phyloP scores from a whole-genome alignment of 2,113 vertebrate genomes.

The Pachyramphus minor region DNA sequence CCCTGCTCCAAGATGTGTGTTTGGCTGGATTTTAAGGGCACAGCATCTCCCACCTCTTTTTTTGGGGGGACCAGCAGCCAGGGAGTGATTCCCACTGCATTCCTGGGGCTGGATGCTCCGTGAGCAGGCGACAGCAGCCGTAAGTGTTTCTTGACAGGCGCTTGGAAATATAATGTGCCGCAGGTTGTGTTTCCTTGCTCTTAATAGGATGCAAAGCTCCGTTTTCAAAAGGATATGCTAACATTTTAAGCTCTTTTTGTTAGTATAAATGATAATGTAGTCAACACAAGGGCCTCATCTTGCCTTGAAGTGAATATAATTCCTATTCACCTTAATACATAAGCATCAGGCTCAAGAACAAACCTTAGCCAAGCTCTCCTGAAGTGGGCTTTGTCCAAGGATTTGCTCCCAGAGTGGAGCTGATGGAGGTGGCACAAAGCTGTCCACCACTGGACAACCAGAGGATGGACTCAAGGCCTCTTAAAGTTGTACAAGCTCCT shows the following conservation, averaged over 20 bases:
- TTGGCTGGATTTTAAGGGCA: neutral
- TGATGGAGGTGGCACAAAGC: neutral
- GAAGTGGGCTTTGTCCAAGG: neutral
- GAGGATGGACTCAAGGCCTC: neutral
- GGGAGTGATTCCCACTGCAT: conserved; percentile 8
- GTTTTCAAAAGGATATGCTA: conserved; percentile 70
- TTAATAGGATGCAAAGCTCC: conserved; percentile 68
- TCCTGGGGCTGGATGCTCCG: conserved; percentile 15
- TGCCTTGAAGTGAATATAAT: conserved; percentile 55
- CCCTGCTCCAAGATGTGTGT: neutral
- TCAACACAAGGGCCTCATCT: conserved; percentile 63
- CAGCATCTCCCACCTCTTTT: neutral
- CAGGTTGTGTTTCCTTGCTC: conserved; percentile 55
- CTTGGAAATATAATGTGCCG: conserved; percentile 28
- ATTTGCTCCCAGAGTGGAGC: neutral
- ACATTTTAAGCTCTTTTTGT: conserved; percentile 73
- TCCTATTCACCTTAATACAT: conserved; percentile 35
- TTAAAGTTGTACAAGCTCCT: neutral
- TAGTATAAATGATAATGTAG: conserved; percentile 71
- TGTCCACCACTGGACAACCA: neutral
- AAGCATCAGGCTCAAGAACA: neutral
- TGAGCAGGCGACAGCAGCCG: conserved; percentile 32
- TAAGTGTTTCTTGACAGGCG: conserved; percentile 50
- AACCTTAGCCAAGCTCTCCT: neutral
- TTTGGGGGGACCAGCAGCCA: neutral